These are phyloP conservation scores for Okamejei kenojei DNA, from an alignment of 2,797 vertebrate genomes.

Conservation along the genomic window DNA sequence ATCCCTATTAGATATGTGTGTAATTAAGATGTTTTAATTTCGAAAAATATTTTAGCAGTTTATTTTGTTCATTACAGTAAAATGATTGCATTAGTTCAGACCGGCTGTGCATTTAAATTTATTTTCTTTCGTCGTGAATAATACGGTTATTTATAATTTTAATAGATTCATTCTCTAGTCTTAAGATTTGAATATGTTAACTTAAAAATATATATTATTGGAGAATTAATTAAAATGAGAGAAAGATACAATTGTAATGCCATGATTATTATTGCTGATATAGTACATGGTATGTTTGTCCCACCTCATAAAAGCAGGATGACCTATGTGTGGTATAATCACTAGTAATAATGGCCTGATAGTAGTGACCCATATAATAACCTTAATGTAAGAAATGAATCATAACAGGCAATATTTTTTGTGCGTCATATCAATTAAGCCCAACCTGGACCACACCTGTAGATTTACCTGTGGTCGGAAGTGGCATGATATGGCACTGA, in stretches of 20 bases:
- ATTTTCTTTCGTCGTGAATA: background rate
- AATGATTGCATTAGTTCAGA: background rate
- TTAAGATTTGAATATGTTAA: background rate
- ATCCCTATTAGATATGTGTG: background rate
- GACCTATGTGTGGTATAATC: background rate
- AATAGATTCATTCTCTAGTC: background rate
- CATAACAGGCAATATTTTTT: background rate
- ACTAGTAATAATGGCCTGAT: background rate
- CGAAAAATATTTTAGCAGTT: background rate
- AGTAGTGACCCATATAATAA: background rate
- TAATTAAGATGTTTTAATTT: background rate
- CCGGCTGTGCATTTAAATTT: background rate
- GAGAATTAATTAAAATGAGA: background rate
- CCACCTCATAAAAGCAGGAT: background rate
- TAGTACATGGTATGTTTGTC: background rate
- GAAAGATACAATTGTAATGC: background rate
- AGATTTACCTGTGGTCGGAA: background rate
- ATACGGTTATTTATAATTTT: slow-evolving; percentile 3
- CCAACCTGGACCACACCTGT: background rate
- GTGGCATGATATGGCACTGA: background rate
- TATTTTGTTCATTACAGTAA: background rate
- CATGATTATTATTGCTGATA: background rate
- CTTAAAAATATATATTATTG: background rate
- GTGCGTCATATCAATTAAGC: background rate
- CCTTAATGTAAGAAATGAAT: background rate